phyloP scores from a whole-genome alignment of 2,797 vertebrate species.

The Parauchenoglanis punctatus region DNA sequence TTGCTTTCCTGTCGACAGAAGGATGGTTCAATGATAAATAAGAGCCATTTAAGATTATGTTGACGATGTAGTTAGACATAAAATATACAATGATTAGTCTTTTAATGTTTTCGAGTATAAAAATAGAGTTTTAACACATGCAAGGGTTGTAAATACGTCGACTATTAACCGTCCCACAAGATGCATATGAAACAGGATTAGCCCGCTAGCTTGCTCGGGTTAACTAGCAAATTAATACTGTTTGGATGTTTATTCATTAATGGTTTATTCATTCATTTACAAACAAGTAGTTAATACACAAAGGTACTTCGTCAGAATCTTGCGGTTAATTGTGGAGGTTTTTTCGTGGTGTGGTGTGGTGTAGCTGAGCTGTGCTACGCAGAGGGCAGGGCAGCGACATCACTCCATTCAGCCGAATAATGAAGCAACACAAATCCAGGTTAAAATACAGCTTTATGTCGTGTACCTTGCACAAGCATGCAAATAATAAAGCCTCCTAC shows the following conservation, averaged over 20 bases:
- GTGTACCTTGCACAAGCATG: neutral
- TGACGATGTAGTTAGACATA: neutral
- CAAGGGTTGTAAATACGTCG: neutral
- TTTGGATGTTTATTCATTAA: neutral
- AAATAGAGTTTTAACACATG: neutral
- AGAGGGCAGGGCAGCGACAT: neutral
- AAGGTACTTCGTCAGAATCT: neutral
- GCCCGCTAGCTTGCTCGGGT: neutral
- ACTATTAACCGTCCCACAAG: neutral
- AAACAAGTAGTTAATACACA: neutral
- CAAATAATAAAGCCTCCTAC: constrained; percentile 1
- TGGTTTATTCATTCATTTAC: neutral
- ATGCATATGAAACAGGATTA: neutral
- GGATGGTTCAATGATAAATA: neutral
- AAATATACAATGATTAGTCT: neutral
- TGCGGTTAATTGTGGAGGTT: neutral
- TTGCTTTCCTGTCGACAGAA: neutral
- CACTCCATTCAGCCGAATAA: constrained; percentile 12
- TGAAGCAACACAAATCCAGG: neutral
- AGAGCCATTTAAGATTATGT: neutral
- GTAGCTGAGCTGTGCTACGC: neutral
- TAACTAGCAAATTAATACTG: neutral
- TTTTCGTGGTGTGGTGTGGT: neutral
- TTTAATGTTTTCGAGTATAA: neutral
- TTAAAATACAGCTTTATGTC: neutral